Evolutionary conservation across 2,113 vertebrate species (phyloP).

Genomic region (Hymenochirus boettgeri): DNA sequence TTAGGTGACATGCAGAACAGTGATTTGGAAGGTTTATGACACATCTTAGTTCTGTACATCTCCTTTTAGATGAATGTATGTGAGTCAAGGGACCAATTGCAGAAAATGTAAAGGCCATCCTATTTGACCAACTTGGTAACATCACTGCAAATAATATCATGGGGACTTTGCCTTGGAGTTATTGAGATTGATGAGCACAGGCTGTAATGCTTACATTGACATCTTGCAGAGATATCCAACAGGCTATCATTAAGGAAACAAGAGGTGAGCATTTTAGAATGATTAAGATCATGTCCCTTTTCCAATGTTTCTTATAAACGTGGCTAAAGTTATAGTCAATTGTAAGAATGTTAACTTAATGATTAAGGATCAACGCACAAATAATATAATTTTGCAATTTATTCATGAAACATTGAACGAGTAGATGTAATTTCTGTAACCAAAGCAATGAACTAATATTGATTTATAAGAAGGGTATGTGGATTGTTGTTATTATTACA

Average conservation of each 20-base stretch:
- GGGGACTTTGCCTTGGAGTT: neutral
- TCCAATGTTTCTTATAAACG: neutral
- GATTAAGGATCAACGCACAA: too few species aligned
- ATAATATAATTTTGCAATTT: neutral
- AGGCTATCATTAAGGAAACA: slow-evolving; percentile 1
- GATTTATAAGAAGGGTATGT: too few species aligned
- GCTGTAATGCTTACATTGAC: slow-evolving; percentile 20
- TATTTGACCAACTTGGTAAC: slow-evolving; percentile 2
- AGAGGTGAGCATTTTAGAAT: slow-evolving; percentile 20
- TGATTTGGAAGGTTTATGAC: slow-evolving; percentile 38
- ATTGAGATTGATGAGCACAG: neutral
- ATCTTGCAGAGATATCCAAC: slow-evolving; percentile 1
- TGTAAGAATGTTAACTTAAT: neutral
- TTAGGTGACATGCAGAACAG: slow-evolving; percentile 31
- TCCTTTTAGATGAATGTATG: slow-evolving; percentile 9
- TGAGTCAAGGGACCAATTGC: slow-evolving; percentile 2
- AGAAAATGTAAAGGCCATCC: slow-evolving; percentile 26
- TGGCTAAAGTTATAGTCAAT: neutral
- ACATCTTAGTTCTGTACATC: slow-evolving; percentile 18
- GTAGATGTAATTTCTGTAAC: too few species aligned
- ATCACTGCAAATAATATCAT: slow-evolving; percentile 13
- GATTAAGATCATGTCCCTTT: neutral
- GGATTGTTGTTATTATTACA: neutral
- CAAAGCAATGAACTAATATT: neutral
- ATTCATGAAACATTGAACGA: too few species aligned